Base-by-base conservation (phyloP, 2,888 invertebrate species). In the Troides helena region DNA sequence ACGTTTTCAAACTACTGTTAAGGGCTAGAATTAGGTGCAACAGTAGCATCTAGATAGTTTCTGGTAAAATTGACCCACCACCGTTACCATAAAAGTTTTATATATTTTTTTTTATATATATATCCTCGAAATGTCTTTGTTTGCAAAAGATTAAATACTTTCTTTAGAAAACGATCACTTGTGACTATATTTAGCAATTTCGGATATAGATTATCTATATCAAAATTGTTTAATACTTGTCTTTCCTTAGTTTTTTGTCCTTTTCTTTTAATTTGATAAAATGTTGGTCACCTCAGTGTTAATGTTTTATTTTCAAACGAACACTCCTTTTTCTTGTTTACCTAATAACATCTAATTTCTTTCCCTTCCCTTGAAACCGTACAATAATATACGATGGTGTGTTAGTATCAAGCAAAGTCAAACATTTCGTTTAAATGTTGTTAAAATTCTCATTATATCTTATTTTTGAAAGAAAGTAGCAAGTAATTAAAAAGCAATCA, bases 401-500 rank as follows among this genome's bases (percentile, higher is more conserved):
- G 25, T 39, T 53, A 2, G 39, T 8, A 17, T 36, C 14, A 43
- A 59, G 56, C 59, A 39, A 67, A 60, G 12, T 50, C 4, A 12
- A 10, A 39, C 3, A 46, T 6, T 53, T 53, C 43, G 4, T 6
- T 61, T 12, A 25, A 23, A 53, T 8, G 53, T 53, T 53, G 4
- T 53, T n/a, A 6, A n/a, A 53, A 53, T 53, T n/a, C 53, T n/a
- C 23, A 39, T 25, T 53, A 53, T 5, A 57, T 43, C 43, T 23
- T 36, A 14, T 25, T 57, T 23, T 23, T 23, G n/a, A 46, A 7
- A 14, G 12, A 53, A 10, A 46, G 23, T 50, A 68, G 79, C 85
- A 91, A 91, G 90, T 86, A 90, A 92, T 92, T 91, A 91, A 92
- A 92, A 91, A 92, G 91, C 81, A 90, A 92, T 92, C 89, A 90